A percentile compares a stretch with the other conserved stretches of the same genome.
These are phyloP conservation scores for Clitarchus hookeri DNA, from an alignment of 2,888 invertebrate species.

Conservation along the genomic window DNA sequence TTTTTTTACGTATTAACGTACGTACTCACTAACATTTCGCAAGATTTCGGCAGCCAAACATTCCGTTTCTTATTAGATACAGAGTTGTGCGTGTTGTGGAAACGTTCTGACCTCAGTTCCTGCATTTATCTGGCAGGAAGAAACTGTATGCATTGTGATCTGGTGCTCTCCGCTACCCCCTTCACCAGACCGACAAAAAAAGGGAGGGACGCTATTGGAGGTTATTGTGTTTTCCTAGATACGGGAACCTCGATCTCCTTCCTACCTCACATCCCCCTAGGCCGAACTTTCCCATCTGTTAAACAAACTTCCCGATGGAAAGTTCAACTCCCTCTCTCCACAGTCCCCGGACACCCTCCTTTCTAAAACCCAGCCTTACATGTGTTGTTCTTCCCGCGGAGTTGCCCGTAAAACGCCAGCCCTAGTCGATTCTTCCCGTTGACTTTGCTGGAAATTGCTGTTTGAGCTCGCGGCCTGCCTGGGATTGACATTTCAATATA, in stretches of 20 bases:
- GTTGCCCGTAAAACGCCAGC: not conserved
- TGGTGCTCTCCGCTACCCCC: not conserved
- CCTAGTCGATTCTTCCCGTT: not conserved
- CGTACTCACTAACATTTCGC: too few relatives aligned
- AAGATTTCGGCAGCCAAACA: too few relatives aligned
- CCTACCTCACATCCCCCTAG: not conserved
- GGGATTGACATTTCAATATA: not conserved
- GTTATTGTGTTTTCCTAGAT: not conserved
- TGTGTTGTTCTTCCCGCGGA: not conserved
- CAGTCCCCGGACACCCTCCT: not conserved
- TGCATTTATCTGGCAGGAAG: not conserved
- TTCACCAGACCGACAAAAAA: not conserved
- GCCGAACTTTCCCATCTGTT: not conserved
- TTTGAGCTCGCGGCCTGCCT: slow-evolving; percentile 6
- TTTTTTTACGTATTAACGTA: too few relatives aligned
- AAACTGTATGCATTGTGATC: not conserved
- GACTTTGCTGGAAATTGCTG: not conserved
- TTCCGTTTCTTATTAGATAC: not conserved
- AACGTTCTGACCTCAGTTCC: not conserved
- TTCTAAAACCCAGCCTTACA: not conserved
- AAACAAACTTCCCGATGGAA: not conserved
- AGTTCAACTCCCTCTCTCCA: not conserved
- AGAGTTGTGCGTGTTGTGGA: not conserved
- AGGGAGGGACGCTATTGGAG: not conserved
- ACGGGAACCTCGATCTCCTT: not conserved